Base-by-base conservation (phyloP, 2,797 vertebrate genomes). In the Mormyrops boulengeri region DNA sequence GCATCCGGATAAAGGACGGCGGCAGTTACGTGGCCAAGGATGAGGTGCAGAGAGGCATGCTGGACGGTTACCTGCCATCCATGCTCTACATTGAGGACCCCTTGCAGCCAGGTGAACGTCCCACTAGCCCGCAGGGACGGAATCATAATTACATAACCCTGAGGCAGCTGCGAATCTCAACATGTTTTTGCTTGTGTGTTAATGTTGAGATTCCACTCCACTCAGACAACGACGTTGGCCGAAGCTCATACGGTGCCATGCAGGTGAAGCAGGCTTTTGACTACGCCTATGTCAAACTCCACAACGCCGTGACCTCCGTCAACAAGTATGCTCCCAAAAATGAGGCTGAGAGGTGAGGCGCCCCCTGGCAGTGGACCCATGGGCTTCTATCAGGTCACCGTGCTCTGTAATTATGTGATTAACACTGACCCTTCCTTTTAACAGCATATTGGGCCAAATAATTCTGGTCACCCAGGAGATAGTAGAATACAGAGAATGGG, bases 51-150 rank as follows among this genome's bases (percentile, higher is more conserved):
- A 99, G 98, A 94, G 97, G 95, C 94, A 98, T 98, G 98, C 94
- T 98, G 92, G 98, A 99, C 89, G 97, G 98, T 80, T 99, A 99
- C 93, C 95, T 98, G 92, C 98, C 98, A 30, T 99, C 98, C 60
- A 99, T 99, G 98, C 96, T 99, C 49, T 99, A 99, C 90, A 99
- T 99, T 0, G 99, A 99, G 94, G 99, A 99, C 91, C 99, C 99
- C 0, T 93, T 99, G 89, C 98, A 99, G 94, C 98, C 98, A 96
- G 98, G 98, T 87, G 86, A 98, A 96, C n/a, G 88, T 22, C 17
- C 17, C 9, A 0, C 2, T 5, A 1, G 1, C 52, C 17, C 8
- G 3, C 14, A 17, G 69, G 14, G 69, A 17, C 34, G 2, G 30
- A 6, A 73, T 38, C 34, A 73, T 19, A 41, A 41, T 73, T 73